Evolutionary conservation across 2,113 vertebrate genomes (phyloP).

Genomic region (Clarias gariepinus): DNA sequence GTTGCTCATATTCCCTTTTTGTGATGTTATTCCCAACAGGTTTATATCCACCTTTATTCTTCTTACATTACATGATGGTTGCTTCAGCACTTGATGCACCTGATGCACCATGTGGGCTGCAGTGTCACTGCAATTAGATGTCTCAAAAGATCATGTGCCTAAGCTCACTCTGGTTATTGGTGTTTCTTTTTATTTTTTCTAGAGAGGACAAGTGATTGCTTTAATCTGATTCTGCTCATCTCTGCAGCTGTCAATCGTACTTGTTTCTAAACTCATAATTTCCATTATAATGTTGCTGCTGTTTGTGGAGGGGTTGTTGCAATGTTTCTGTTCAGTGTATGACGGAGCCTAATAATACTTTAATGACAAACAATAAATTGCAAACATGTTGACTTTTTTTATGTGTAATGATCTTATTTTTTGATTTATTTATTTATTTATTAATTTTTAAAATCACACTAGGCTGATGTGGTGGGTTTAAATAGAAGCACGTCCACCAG

Average conservation of each 20-base stretch:
- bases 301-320: conserved; percentile 31
- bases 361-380: conserved; percentile 3
- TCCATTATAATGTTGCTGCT: conserved; percentile 24
- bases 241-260: conserved; percentile 64
- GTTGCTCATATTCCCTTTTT: neutral
- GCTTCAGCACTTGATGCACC: neutral
- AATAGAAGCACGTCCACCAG: conserved; percentile 63
- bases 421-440: neutral
- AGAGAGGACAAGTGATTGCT: conserved; percentile 31
- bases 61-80: neutral
- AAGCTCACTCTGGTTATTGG: neutral
- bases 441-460: neutral
- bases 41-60: neutral
- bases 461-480: conserved; percentile 57
- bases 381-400: conserved; percentile 2
- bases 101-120: neutral
- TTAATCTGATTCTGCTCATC: conserved; percentile 55
- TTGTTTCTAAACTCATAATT: conserved; percentile 45
- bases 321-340: conserved; percentile 5
- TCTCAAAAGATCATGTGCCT: neutral
- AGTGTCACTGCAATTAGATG: neutral
- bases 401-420: neutral
- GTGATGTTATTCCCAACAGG: neutral
- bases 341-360: conserved; percentile 16
- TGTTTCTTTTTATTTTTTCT: neutral